These are phyloP conservation scores for Microplitis mediator DNA, from an alignment of 1,140 invertebrate genomes.

Conservation along the genomic window DNA sequence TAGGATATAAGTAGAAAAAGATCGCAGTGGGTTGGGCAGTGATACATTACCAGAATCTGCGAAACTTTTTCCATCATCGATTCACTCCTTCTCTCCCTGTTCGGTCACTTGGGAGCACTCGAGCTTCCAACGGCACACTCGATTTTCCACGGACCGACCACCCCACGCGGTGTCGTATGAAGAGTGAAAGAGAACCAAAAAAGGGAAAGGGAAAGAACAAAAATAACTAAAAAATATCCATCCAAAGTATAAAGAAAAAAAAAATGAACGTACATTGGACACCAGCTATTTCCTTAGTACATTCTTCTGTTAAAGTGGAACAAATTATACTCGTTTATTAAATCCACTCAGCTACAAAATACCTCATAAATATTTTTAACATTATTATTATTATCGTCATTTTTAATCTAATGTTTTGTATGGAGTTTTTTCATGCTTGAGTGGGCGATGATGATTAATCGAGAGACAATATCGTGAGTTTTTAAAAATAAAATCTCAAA, in stretches of 20 bases:
- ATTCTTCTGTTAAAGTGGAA: too few relatives aligned
- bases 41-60: constrained; percentile 45
- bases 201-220: not conserved
- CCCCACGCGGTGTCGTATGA: not conserved
- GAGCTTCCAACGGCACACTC: constrained; percentile 30
- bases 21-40: constrained; percentile 21
- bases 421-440: too few relatives aligned
- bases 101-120: constrained; percentile 43
- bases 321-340: not conserved
- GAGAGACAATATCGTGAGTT: too few relatives aligned
- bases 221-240: not conserved
- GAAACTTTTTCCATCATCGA: constrained; percentile 56
- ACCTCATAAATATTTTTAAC: too few relatives aligned
- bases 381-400: too few relatives aligned
- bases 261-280: not conserved
- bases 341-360: too few relatives aligned
- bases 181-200: not conserved
- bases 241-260: not conserved
- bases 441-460: too few relatives aligned
- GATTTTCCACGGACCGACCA: constrained; percentile 38
- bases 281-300: not conserved
- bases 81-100: constrained; percentile 20
- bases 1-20: not conserved
- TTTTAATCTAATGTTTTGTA: too few relatives aligned
- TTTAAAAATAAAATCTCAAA: too few relatives aligned